Conservation (phyloP, 2,797 vertebrate genomes). For the Aselliscus stoliczkanus region DNA sequence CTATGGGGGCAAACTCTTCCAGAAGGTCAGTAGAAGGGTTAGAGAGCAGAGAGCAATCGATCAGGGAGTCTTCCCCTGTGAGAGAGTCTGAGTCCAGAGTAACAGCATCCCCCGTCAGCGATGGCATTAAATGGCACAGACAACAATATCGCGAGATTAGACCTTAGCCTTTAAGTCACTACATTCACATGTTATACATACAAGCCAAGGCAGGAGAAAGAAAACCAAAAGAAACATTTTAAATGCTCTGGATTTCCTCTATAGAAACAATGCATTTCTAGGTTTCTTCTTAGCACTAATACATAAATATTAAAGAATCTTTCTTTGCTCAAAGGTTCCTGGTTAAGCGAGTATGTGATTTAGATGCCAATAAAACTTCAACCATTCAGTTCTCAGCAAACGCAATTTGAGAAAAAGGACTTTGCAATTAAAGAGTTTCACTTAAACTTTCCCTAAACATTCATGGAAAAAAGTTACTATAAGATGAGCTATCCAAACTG, state of each 20-base stretch:
- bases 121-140: conserved; percentile 78
- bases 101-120: conserved; percentile 53
- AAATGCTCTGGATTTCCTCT: background rate
- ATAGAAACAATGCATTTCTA: conserved; percentile 44
- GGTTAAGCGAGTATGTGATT: conserved; percentile 1
- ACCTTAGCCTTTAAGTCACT: conserved; percentile 35
- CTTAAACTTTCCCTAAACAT: conserved; percentile 2
- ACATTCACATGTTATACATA: background rate
- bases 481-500: background rate
- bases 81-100: conserved; percentile 88
- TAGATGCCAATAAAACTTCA: background rate
- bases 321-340: conserved; percentile 37
- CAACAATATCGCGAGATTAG: conserved; percentile 55
- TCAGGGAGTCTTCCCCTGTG: conserved; percentile 91
- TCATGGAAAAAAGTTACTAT: background rate
- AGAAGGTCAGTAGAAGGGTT: conserved; percentile 87
- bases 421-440: conserved; percentile 7
- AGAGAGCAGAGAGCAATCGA: conserved; percentile 94
- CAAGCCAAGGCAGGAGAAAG: conserved; percentile 3
- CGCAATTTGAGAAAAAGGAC: background rate
- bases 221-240: conserved; percentile 24
- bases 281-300: background rate
- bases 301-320: background rate
- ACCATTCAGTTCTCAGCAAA: conserved; percentile 22
- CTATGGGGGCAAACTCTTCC: conserved; percentile 92